Base-by-base conservation (phyloP, 2,113 vertebrate species). In the human (Homo sapiens) region DNA sequence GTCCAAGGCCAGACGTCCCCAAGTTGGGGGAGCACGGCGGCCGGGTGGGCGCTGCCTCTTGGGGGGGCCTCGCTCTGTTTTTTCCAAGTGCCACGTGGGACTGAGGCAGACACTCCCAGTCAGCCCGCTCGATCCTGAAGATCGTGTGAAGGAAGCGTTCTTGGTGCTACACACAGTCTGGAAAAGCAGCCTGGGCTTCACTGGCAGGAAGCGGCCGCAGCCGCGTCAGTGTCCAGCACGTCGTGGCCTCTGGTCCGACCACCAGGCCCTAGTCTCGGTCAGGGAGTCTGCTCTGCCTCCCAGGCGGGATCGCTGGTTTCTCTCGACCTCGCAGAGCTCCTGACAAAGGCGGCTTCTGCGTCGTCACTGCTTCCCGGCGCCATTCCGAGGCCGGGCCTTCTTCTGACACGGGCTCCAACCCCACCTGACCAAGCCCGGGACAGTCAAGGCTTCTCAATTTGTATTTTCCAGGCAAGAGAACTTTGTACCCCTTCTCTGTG, bases 141-240 rank as follows among this genome's bases (percentile, higher is more conserved):
- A 94, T 75, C 23, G 90, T 97, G 40, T 93, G 89, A 97, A 98
- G 98, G 98, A 98, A 96, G 97, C 73, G 87, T 97, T 98, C 96
- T 98, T 99, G 99, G 99, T 99, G 98, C 99, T 99, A 99, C 97
- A 96, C 96, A 96, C 95, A 97, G 98, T 93, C 98, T 96, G 89
- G 82, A 79, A 68, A 90, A 35, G 48, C 93, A 95, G 95, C 68
- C 94, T 72, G 50, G 97, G 98, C 90, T 30, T 93, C 86, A 3
- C 32, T 38, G 48, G 85, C 70, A 89, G 80, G 90, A 72, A 38
- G 57, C 52, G 40, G 27, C 70, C 3, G 70, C 61, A 2, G 70
- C 57, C 20, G 4, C 5, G 20, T 20, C 55, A 12, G 43, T 11
- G 32, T 84, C 66, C 57, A 78, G 18, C 5, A 3, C 50, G 57